Evolutionary conservation across 2,888 invertebrate genomes (phyloP), one percentile per base, ranked within the genome.

Genomic region (Drosophila algonquin): DNA sequence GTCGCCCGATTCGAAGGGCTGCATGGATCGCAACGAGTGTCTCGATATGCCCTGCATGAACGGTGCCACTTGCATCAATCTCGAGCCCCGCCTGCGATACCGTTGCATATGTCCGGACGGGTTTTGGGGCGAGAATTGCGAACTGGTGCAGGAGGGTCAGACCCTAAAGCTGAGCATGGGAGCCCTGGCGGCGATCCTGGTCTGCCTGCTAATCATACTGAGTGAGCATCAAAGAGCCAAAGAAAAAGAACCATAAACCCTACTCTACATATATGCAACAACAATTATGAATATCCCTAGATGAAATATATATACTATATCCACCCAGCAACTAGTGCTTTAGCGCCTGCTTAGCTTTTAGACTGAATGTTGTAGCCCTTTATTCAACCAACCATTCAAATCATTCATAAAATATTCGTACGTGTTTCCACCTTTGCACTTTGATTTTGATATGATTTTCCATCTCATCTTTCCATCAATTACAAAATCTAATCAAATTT

Each of bases 151-250:
- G 91, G 98, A 98, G 92, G 98, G 98, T 88, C 97, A 97, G 93
- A 97, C 97, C 77, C 94, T 99, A 90, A 98, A 98, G 91, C 95
- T 99, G 91, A 98, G 98, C 93, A 97, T 97, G 95, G 98, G 98
- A 82, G 99, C 99, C 75, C 94, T 99, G 87, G 98, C 98, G 76
- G 98, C 98, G 91, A 99, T 99, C 92, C 95, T 99, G 92, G 97
- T 99, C 93, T 99, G 98, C 93, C 95, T 99, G 91, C 95, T 98
- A 93, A 97, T 98, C 93, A 97, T 99, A 91, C 95, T 99, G 93
- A 96, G 99, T 99, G 95, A 97, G 97, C 96, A 91, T 76, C 44
- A 32, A 52, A 58, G 18, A 50, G 24, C 32, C 7, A 30, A 50
- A 32, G 44, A 50, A 30, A 18, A 40, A 48, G 21, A 24, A 46